Evolutionary conservation across 2,888 invertebrate species (phyloP).

Genomic region (Aleiodes alternator): DNA sequence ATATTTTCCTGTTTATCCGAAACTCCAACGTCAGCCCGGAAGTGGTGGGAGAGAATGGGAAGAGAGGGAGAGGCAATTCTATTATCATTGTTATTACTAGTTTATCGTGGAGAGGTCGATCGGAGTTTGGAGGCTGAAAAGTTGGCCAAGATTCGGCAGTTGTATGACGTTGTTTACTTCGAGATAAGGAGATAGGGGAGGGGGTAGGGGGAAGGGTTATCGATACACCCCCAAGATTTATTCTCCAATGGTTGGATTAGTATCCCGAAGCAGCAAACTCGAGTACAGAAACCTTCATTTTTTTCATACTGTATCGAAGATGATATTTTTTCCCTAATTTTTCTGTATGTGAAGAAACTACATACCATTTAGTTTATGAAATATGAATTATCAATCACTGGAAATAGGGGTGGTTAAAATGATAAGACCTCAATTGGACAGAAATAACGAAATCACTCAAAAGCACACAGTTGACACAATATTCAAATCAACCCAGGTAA

Average conservation of each 20-base stretch:
- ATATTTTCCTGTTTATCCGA: conserved; percentile 46
- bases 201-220: conserved; percentile 10
- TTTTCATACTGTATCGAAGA: too few species aligned
- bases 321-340: too few species aligned
- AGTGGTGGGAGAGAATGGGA: conserved; percentile 14
- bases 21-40: conserved; percentile 38
- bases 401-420: too few species aligned
- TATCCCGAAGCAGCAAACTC: too few species aligned
- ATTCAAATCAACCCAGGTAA: too few species aligned
- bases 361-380: too few species aligned
- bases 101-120: not conserved
- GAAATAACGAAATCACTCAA: too few species aligned
- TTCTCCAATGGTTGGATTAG: not conserved
- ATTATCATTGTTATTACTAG: conserved; percentile 1
- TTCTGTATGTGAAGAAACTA: too few species aligned
- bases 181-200: conserved; percentile 8
- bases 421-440: too few species aligned
- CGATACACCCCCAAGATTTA: conserved; percentile 15
- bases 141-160: conserved; percentile 21
- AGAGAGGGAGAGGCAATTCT: not conserved
- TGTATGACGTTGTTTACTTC: conserved; percentile 24
- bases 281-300: too few species aligned
- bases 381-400: too few species aligned
- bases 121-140: conserved; percentile 14
- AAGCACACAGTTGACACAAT: too few species aligned